Evolutionary conservation across 2,888 invertebrate genomes (phyloP).

Genomic region (Xestoiulus laeticollis): DNA sequence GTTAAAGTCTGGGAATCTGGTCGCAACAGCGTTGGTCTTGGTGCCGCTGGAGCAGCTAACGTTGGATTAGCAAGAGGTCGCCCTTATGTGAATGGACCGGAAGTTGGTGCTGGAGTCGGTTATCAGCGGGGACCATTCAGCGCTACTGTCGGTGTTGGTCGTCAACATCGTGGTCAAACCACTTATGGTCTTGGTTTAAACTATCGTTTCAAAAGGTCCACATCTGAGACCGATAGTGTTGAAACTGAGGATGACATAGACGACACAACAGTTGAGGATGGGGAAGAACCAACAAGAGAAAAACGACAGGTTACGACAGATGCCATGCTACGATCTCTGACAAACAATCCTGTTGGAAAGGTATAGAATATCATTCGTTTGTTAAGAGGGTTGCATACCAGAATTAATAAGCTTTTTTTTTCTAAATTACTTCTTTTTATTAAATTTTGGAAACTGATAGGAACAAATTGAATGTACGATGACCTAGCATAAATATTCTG

Average conservation of each 20-base stretch:
- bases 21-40: constrained; percentile 48
- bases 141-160: constrained; percentile 45
- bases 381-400: too few species aligned
- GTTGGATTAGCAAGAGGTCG: constrained; percentile 45
- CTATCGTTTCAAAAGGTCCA: constrained; percentile 13
- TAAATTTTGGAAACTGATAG: too few species aligned
- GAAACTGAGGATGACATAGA: background rate
- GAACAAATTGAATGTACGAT: too few species aligned
- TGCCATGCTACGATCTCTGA: constrained; percentile 6
- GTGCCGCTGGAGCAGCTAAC: constrained; percentile 21
- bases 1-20: constrained; percentile 52
- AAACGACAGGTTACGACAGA: constrained; percentile 24
- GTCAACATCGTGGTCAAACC: background rate
- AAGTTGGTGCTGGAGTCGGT: constrained; percentile 47
- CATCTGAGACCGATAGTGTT: background rate
- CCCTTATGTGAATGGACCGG: constrained; percentile 46
- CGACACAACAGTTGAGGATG: background rate
- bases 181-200: background rate
- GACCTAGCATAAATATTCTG: too few species aligned
- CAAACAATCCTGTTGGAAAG: constrained; percentile 45
- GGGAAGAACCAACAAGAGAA: background rate
- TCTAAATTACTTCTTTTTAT: too few species aligned
- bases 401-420: too few species aligned
- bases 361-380: too few species aligned
- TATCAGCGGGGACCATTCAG: constrained; percentile 48